phyloP scores from a whole-genome alignment of 2,888 invertebrate species.

The Ormyrus labotus region DNA sequence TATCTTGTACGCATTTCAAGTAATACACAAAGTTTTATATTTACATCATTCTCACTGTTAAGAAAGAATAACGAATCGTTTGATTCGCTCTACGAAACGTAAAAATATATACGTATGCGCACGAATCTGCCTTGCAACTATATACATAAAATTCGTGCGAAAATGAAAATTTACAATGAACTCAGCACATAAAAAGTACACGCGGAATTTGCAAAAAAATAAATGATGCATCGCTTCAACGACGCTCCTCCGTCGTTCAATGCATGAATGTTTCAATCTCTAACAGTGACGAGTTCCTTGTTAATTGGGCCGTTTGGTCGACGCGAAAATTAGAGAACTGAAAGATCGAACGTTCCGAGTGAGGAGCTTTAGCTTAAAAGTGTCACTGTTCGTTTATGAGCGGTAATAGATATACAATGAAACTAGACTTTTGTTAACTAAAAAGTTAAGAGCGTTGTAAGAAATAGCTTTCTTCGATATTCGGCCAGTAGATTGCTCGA shows the following conservation, averaged over 20 bases:
- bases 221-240: conserved; percentile 6
- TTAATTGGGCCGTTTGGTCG: conserved; percentile 10
- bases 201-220: conserved; percentile 16
- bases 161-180: conserved; percentile 56
- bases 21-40: conserved; percentile 42
- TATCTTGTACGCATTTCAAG: conserved; percentile 31
- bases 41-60: conserved; percentile 47
- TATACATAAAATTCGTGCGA: conserved; percentile 44
- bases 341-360: neutral
- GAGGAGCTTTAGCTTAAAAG: no score
- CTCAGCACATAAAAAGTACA: conserved; percentile 35
- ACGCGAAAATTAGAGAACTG: neutral
- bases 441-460: no score
- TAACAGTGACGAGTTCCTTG: conserved; percentile 12
- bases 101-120: conserved; percentile 27
- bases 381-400: no score
- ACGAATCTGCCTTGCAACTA: conserved; percentile 42
- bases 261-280: neutral
- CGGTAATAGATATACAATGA: no score
- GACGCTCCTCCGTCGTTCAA: conserved; percentile 4
- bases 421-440: no score
- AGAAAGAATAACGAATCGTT: conserved; percentile 19
- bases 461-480: no score
- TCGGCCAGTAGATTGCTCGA: no score
- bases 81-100: conserved; percentile 31